Evolutionary conservation across 2,113 vertebrate genomes (phyloP).

Genomic region (Cichladusa arquata): DNA sequence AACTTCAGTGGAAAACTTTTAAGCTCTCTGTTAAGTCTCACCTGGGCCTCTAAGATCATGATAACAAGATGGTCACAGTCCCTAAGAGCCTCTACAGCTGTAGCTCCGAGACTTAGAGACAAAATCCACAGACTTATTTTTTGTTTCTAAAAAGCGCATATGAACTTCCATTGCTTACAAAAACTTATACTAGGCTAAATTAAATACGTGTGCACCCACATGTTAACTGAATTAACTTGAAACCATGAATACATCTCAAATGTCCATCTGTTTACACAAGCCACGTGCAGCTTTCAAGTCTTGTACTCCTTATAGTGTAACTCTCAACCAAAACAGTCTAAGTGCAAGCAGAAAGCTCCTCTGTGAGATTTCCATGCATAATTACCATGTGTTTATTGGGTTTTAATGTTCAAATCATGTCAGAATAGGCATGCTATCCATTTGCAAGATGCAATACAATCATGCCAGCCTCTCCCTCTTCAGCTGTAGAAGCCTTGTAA

Average conservation of each 20-base stretch:
- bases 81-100: not conserved
- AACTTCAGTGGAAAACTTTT: not conserved
- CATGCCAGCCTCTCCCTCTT: not conserved
- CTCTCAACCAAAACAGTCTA: slow-evolving; percentile 35
- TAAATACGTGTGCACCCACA: slow-evolving; percentile 49
- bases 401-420: slow-evolving; percentile 27
- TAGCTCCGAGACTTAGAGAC: not conserved
- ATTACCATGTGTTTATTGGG: slow-evolving; percentile 18
- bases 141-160: not conserved
- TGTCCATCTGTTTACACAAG: slow-evolving; percentile 63
- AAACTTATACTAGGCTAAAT: slow-evolving; percentile 42
- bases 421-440: slow-evolving; percentile 8
- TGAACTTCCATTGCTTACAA: slow-evolving; percentile 18
- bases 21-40: not conserved
- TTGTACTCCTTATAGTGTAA: slow-evolving; percentile 6
- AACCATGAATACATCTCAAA: slow-evolving; percentile 47
- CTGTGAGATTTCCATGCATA: slow-evolving; percentile 13
- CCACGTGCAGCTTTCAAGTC: slow-evolving; percentile 43
- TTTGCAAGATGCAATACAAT: slow-evolving; percentile 16
- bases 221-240: slow-evolving; percentile 52
- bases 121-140: not conserved
- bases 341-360: slow-evolving; percentile 45
- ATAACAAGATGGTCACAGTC: not conserved
- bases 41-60: not conserved
- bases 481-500: not conserved